These are phyloP conservation scores for Lutraria lutraria DNA, from an alignment of 2,888 invertebrate species.

Conservation along the genomic window DNA sequence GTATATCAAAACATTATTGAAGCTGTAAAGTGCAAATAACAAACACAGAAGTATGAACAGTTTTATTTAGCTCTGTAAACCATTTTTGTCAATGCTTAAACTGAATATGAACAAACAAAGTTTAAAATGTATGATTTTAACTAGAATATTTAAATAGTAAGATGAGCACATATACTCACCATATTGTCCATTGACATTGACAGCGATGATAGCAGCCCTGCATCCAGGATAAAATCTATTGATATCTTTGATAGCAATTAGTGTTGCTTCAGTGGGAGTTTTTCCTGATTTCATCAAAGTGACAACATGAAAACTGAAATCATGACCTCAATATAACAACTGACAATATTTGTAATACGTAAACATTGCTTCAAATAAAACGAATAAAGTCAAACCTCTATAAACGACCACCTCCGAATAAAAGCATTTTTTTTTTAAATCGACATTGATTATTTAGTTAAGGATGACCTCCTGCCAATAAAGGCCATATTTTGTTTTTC, in stretches of 20 bases:
- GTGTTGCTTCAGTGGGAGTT: slow-evolving; percentile 90
- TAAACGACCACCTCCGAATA: no score
- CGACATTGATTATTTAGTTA: no score
- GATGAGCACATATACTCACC: slow-evolving; percentile 87
- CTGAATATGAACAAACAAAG: background rate
- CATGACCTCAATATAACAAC: no score
- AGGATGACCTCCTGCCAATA: no score
- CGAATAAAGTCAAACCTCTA: no score
- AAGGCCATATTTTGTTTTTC: no score
- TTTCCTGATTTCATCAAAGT: slow-evolving; percentile 94
- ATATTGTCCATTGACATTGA: slow-evolving; percentile 91
- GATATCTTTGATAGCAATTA: slow-evolving; percentile 92
- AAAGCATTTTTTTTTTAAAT: no score
- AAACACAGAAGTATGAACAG: background rate
- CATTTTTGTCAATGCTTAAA: background rate
- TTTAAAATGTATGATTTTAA: background rate
- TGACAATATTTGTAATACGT: no score
- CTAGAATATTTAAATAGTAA: background rate
- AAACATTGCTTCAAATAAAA: no score
- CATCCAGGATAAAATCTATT: slow-evolving; percentile 92
- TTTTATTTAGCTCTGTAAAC: background rate
- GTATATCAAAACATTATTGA: no score
- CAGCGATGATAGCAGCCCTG: slow-evolving; percentile 94
- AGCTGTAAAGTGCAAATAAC: no score
- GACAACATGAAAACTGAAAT: slow-evolving; percentile 93